Conservation (phyloP, 1,140 invertebrate species). For the Caenorhabditis elegans region DNA sequence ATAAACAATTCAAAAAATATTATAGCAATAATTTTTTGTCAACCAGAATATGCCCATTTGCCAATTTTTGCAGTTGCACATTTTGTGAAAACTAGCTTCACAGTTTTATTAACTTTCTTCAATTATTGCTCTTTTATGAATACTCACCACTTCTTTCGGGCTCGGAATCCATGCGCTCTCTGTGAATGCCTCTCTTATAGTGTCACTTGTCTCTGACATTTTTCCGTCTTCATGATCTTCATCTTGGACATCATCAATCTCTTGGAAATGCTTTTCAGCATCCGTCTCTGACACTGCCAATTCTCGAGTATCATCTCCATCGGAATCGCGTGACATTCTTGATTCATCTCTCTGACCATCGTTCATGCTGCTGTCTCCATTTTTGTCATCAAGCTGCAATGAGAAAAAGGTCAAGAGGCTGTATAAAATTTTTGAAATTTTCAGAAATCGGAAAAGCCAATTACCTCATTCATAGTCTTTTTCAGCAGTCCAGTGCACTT, state of each 20-base stretch:
- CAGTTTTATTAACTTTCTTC: too few species aligned
- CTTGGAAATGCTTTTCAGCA: constrained; percentile 54
- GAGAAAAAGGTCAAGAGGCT: too few species aligned
- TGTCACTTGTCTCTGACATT: constrained; percentile 36
- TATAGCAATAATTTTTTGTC: too few species aligned
- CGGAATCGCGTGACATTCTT: not conserved
- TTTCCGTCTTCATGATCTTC: constrained; percentile 31
- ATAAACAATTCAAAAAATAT: too few species aligned
- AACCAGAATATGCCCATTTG: too few species aligned
- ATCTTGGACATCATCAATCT: constrained; percentile 28
- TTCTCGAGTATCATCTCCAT: not conserved
- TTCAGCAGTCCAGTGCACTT: constrained; percentile 77
- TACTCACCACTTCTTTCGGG: constrained; percentile 68
- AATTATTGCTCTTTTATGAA: too few species aligned
- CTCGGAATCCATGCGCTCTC: constrained; percentile 55
- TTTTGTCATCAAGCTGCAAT: constrained; percentile 67
- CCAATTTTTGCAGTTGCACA: too few species aligned
- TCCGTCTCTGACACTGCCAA: constrained; percentile 68
- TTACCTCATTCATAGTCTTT: constrained; percentile 70
- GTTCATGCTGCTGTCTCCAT: not conserved
- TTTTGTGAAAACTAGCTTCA: too few species aligned
- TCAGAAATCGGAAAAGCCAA: constrained; percentile 10
- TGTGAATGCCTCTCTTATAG: constrained; percentile 60
- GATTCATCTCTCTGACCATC: constrained; percentile 19
- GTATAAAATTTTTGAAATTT: not conserved